Base-by-base conservation (phyloP, 2,797 vertebrate species). In the Alectoris magna region DNA sequence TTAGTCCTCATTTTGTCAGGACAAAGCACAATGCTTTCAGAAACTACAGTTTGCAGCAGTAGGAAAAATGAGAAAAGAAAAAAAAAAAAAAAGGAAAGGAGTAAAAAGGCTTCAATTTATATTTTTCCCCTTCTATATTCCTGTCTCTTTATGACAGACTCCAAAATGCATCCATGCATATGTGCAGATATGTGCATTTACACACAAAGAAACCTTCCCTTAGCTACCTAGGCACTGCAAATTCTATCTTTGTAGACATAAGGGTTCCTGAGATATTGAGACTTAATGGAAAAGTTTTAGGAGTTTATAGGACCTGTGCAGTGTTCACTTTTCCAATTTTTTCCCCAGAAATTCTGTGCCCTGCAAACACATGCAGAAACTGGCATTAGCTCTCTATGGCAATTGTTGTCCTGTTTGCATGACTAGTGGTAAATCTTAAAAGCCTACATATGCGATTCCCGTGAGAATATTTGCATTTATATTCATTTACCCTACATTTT, bases 1-100 rank as follows among this genome's bases (percentile, higher is more conserved):
- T 53, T 88, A 91, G 84, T 53, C 44, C 21, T 67, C 23, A 36
- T 79, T 85, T 96, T 80, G 76, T 82, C 53, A 60, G 60, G 31
- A 60, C 59, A 70, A 88, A 74, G 23, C 56, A 59, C 27, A 84
- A 21, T 21, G 29, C 29, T 79, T 70, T 73, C 72, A 94, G 73
- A 69, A 94, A 60, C 53, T 66, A 49, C 43, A 87, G 44, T 43
- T 69, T 90, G 39, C 59, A 81, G 90, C 74, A 62, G 19, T 9
- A 49, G 39, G 13, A 39, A 19, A 36, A 44, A 66, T 12, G 38
- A 8, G 15, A 27, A 29, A 17, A 18, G 75, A 46, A 58, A 66
- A 31, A 44, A 44, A 76, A 46, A 56, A 59, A 31, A 11, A 1
- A 1, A 2, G n/a, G 36, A 73, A 73, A 10, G 27, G 27, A 5